Evolutionary conservation across 2,797 vertebrate species (phyloP), one percentile per base, ranked within the genome.

Genomic region (Trachurus trachurus): DNA sequence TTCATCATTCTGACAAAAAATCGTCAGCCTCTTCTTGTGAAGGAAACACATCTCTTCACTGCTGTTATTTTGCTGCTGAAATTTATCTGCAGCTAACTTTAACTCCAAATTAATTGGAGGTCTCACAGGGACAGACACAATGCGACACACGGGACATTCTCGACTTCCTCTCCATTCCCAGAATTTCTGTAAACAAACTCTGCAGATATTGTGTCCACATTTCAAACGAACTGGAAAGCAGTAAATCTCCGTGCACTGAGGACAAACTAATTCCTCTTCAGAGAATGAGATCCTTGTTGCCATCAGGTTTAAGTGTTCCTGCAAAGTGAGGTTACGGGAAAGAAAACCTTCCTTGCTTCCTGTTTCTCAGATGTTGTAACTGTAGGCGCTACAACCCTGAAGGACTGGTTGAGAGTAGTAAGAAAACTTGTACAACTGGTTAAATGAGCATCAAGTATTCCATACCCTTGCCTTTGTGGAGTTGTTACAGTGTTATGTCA

Each of bases 121-220:
- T 75, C 87, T 92, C 76, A 31, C 66, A 1, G 62, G 65, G 44
- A 16, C 19, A 10, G 85, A 89, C 85, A 76, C 37, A 0, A 10
- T 5, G 17, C 50, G 50, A 42, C 95, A 95, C 82, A 94, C 84
- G 0, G 94, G 94, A 64, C 95, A 96, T 84, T 89, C 87, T 19
- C 54, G 83, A 59, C 64, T 78, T 76, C 84, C 84, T 63, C 85
- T 92, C 76, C 66, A 69, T 66, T 93, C 77, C 94, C 93, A 95
- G 81, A 87, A 90, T n/a, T 80, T 87, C 57, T 93, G 66, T 61
- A 95, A 78, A 78, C 94, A 95, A 72, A 74, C 62, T 79, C 79
- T 91, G 64, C 94, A 96, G 49, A 93, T 71, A 59, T 91, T 95
- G 84, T 94, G 94, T 21, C 92, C 89, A 52, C 94, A 95, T 22